phyloP scores from a whole-genome alignment of 2,113 vertebrate genomes.

The Epinephelus cyanopodus region DNA sequence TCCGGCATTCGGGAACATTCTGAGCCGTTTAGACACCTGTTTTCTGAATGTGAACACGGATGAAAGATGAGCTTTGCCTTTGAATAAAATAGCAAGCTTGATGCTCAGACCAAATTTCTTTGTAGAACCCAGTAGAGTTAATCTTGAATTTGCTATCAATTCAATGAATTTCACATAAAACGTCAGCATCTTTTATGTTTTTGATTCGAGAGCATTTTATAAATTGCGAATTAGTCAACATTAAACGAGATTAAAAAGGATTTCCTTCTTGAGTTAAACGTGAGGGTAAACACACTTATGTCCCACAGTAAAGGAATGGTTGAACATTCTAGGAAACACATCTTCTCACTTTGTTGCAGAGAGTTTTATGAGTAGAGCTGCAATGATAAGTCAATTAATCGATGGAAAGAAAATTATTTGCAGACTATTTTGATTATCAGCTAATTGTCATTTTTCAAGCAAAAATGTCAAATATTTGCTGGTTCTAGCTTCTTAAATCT shows the following conservation, averaged over 20 bases:
- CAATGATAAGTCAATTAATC: too few species aligned
- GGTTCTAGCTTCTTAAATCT: too few species aligned
- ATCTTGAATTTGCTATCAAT: not conserved
- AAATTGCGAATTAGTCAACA: not conserved
- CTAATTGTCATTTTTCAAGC: too few species aligned
- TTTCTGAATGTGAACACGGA: constrained; percentile 4
- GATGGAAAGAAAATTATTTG: too few species aligned
- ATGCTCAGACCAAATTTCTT: not conserved
- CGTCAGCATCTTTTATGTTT: too few species aligned
- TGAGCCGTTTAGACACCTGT: constrained; percentile 8
- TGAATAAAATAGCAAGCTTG: not conserved
- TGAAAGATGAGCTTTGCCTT: not conserved
- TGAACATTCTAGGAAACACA: not conserved
- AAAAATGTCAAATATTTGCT: too few species aligned
- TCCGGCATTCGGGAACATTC: constrained; percentile 18
- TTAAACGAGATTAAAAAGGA: not conserved
- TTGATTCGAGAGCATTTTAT: not conserved
- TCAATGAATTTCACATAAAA: constrained; percentile 1
- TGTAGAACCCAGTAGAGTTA: not conserved
- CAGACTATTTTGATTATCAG: too few species aligned
- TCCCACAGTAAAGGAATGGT: not conserved
- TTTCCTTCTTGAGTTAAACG: not conserved
- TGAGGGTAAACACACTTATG: not conserved
- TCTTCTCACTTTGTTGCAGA: not conserved
- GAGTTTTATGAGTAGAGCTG: not conserved